Conservation (phyloP, 2,113 vertebrate genomes). For the Danionella cerebrum region DNA sequence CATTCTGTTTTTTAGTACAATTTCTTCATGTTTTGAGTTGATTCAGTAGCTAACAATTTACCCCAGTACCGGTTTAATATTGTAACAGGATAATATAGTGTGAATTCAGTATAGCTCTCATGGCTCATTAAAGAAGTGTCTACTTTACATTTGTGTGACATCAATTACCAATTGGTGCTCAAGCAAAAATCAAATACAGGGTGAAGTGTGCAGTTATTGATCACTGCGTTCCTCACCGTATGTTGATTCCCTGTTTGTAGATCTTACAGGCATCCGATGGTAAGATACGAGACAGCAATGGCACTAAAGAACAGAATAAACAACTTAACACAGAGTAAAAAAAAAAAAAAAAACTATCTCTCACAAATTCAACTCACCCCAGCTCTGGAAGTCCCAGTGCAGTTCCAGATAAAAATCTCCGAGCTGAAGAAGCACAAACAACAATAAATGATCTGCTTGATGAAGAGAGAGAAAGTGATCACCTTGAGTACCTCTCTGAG, state of each 20-base stretch:
- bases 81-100: too few species aligned
- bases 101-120: too few species aligned
- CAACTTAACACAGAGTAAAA: background rate
- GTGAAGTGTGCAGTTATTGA: too few species aligned
- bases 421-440: constrained; percentile 68
- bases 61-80: too few species aligned
- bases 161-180: too few species aligned
- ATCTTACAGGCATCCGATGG: constrained; percentile 99
- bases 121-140: too few species aligned
- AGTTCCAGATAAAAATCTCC: constrained; percentile 98
- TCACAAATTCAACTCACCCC: constrained; percentile 76
- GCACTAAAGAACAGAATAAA: constrained; percentile 70
- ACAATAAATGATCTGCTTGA: background rate
- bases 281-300: constrained; percentile 98
- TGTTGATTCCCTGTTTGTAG: constrained; percentile 98
- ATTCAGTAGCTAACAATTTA: too few species aligned
- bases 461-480: too few species aligned
- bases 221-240: constrained; percentile 68
- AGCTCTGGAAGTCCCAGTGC: constrained; percentile 99
- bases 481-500: constrained; percentile 87
- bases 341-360: background rate
- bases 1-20: too few species aligned
- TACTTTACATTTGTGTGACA: too few species aligned
- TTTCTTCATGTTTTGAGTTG: too few species aligned
- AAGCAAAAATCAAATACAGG: too few species aligned